phyloP scores from a whole-genome alignment of 2,113 vertebrate species.

The Phylloscopus trochiloides region DNA sequence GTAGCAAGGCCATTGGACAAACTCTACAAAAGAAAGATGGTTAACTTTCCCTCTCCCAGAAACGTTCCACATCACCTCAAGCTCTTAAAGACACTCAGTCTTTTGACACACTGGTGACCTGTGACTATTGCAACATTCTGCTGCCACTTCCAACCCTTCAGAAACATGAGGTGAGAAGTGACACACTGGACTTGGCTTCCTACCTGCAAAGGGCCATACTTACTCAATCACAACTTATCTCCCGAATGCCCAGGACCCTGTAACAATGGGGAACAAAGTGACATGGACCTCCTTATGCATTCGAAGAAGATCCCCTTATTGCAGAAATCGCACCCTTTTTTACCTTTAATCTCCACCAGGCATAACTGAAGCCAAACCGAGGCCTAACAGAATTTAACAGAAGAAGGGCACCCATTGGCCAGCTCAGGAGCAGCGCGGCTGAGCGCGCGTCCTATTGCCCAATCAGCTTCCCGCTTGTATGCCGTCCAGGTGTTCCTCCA shows the following conservation, averaged over 20 bases:
- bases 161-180: slow-evolving; percentile 46
- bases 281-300: accelerated
- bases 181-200: neutral
- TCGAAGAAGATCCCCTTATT: too few species aligned
- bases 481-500: accelerated
- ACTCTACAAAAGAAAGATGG: neutral
- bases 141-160: slow-evolving; percentile 39
- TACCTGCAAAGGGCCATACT: neutral
- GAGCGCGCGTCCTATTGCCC: accelerated
- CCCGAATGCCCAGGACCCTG: neutral
- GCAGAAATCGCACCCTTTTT: neutral
- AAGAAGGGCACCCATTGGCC: neutral
- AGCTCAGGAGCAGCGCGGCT: too few species aligned
- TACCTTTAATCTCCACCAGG: too few species aligned
- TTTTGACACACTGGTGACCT: slow-evolving; percentile 17
- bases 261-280: neutral
- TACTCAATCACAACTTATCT: neutral
- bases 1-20: neutral
- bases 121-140: slow-evolving; percentile 48
- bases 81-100: neutral
- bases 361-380: neutral
- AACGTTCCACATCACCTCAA: neutral
- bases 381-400: neutral
- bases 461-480: neutral
- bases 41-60: neutral